phyloP scores from a whole-genome alignment of 92 coral and sea anemone genomes.

The Galaxea fascicularis region DNA sequence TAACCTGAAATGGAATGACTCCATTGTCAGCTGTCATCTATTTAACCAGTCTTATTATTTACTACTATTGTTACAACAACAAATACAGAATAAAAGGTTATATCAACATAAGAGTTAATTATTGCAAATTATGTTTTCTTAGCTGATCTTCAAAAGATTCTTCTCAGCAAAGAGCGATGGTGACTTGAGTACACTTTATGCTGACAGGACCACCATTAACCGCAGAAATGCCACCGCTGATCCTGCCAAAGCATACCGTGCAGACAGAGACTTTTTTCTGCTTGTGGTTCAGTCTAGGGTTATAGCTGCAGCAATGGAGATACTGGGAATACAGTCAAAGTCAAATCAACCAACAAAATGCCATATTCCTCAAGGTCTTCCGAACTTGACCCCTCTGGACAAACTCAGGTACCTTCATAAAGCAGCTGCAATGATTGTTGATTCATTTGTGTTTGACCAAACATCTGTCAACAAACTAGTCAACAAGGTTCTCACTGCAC shows the following conservation, averaged over 20 bases:
- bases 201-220: conserved; percentile 53
- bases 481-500: conserved; percentile 9
- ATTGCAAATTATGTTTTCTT: too few species aligned
- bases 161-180: conserved; percentile 30
- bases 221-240: conserved; percentile 56
- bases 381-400: neutral
- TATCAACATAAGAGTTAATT: too few species aligned
- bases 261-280: conserved; percentile 52
- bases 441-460: conserved; percentile 24
- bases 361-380: conserved; percentile 30
- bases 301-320: conserved; percentile 37
- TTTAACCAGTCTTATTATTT: too few species aligned
- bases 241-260: conserved; percentile 50
- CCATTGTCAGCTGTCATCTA: too few species aligned
- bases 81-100: too few species aligned
- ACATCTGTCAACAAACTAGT: conserved; percentile 11
- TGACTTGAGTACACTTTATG: conserved; percentile 47
- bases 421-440: conserved; percentile 53
- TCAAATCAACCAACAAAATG: conserved; percentile 21
- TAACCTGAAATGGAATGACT: too few species aligned
- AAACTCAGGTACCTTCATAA: conserved; percentile 34
- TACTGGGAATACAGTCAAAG: conserved; percentile 27
- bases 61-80: too few species aligned
- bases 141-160: conserved; percentile 41
- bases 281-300: conserved; percentile 38